phyloP scores from a whole-genome alignment of 2,113 vertebrate genomes.

The Clarias gariepinus region DNA sequence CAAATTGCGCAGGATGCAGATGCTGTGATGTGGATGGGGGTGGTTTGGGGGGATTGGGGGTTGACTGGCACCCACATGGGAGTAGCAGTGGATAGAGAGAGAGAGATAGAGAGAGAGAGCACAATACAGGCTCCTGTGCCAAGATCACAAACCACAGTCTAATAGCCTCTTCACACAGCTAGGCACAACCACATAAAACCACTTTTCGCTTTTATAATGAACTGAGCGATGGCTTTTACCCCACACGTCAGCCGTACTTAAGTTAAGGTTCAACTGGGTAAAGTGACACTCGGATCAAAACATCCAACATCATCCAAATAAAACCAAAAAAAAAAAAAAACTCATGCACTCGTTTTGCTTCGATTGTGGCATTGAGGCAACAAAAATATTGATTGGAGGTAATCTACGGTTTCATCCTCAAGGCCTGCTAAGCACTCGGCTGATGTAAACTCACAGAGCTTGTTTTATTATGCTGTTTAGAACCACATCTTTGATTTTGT shows the following conservation, averaged over 20 bases:
- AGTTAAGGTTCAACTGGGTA: slow-evolving; percentile 14
- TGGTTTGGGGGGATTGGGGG: slow-evolving; percentile 57
- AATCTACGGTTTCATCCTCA: slow-evolving; percentile 12
- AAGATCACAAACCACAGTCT: slow-evolving; percentile 50
- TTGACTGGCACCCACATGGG: slow-evolving; percentile 67
- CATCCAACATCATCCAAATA: background rate
- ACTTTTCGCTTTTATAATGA: slow-evolving; percentile 47
- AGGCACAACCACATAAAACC: slow-evolving; percentile 46
- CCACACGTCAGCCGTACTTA: slow-evolving; percentile 9
- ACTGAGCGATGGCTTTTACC: slow-evolving; percentile 34
- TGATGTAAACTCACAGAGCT: background rate
- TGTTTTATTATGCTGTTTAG: background rate
- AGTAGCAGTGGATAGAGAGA: slow-evolving; percentile 42
- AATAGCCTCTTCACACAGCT: slow-evolving; percentile 45
- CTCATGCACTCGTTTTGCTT: background rate
- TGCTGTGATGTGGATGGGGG: slow-evolving; percentile 70
- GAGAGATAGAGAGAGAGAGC: slow-evolving; percentile 58
- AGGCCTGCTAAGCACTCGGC: background rate
- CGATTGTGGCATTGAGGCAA: slow-evolving; percentile 10
- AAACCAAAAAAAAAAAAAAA: background rate
- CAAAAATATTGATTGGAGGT: slow-evolving; percentile 42
- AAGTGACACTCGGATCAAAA: slow-evolving; percentile 30
- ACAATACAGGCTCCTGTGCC: slow-evolving; percentile 51
- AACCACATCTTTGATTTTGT: background rate
- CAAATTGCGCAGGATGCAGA: slow-evolving; percentile 81